phyloP scores from a whole-genome alignment of 2,888 invertebrate genomes.

The Halictus quadricinctus region DNA sequence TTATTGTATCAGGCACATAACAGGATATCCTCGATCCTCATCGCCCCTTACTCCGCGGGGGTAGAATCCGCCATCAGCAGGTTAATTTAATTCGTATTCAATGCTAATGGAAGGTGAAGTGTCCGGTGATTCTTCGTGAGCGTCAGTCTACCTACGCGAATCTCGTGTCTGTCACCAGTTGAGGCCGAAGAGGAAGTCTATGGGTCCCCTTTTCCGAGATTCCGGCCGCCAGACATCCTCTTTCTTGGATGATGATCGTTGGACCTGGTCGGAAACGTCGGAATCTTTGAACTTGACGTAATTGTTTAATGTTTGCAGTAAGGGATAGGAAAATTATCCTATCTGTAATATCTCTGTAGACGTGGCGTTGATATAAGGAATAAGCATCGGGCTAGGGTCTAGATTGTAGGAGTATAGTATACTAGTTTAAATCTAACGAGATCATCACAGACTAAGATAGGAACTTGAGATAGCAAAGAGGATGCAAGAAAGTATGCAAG shows the following conservation, averaged over 20 bases:
- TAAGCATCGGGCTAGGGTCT: too few species aligned
- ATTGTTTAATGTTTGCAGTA: background rate
- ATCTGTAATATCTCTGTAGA: too few species aligned
- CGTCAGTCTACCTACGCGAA: conserved; percentile 64
- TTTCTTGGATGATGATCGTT: background rate
- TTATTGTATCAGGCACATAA: conserved; percentile 29
- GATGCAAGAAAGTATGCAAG: too few species aligned
- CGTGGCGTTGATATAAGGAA: too few species aligned
- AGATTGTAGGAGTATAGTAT: too few species aligned
- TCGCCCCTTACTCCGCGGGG: conserved; percentile 28
- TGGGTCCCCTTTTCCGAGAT: background rate
- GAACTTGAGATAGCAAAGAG: too few species aligned
- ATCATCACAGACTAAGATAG: too few species aligned
- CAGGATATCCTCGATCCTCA: conserved; percentile 39
- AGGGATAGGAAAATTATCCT: too few species aligned
- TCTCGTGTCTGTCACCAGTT: conserved; percentile 15
- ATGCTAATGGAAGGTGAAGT: conserved; percentile 69
- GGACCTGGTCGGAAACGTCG: background rate
- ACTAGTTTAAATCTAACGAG: too few species aligned
- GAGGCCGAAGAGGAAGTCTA: background rate
- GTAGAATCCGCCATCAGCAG: conserved; percentile 62
- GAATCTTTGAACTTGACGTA: background rate
- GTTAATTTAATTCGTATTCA: conserved; percentile 70
- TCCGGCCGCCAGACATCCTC: background rate
- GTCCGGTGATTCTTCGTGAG: conserved; percentile 63